Evolutionary conservation across 2,113 vertebrate species (phyloP).

Genomic region (Glaucidium brasilianum): DNA sequence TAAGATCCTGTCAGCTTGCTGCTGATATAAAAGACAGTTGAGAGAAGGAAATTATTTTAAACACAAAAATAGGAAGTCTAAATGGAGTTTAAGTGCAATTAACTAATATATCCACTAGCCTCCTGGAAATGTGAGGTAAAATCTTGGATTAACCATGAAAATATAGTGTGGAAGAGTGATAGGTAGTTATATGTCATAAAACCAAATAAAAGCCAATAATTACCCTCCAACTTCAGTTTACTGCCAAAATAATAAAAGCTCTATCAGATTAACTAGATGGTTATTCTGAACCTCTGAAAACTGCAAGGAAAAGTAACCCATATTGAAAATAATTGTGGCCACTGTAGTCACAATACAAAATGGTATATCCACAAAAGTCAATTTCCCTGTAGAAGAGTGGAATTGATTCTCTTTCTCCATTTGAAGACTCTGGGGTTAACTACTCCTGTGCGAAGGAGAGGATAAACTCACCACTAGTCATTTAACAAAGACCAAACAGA

Average conservation of each 20-base stretch:
- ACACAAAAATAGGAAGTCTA: not conserved
- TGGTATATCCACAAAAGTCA: rapidly evolving
- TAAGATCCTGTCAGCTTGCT: not conserved
- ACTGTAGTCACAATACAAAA: not conserved
- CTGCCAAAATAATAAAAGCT: not conserved
- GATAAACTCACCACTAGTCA: not conserved
- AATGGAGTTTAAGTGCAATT: not conserved
- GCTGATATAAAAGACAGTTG: not conserved
- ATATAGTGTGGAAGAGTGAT: not conserved
- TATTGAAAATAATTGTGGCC: not conserved
- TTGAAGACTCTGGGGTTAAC: not conserved
- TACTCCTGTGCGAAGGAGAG: not conserved
- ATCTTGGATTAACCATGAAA: not conserved
- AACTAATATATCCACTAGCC: not conserved
- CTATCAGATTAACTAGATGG: not conserved
- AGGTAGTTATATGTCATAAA: not conserved
- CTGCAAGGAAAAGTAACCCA: not conserved
- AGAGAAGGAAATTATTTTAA: not conserved
- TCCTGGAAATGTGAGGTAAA: not conserved
- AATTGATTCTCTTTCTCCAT: not conserved
- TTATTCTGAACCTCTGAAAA: not conserved
- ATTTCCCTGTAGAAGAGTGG: not conserved
- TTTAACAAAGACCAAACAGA: not conserved
- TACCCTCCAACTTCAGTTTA: not conserved
- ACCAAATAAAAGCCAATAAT: not conserved